A percentile compares a stretch with the other conserved stretches of the same genome.
phyloP scores from a whole-genome alignment of 2,113 vertebrate genomes.

The Poecile atricapillus region DNA sequence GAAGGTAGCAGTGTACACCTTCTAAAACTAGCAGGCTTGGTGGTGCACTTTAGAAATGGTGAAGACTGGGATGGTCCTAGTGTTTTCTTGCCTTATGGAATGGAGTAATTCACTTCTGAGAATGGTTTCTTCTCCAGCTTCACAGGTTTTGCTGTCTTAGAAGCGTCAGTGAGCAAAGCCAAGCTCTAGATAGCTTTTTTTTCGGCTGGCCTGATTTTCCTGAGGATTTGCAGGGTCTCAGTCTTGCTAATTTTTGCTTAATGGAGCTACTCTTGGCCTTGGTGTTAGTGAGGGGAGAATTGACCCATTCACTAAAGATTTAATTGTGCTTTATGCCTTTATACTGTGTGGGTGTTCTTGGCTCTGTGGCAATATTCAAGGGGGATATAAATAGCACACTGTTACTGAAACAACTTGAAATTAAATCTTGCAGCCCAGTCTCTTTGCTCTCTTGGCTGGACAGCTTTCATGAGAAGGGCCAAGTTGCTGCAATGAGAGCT shows the following conservation, averaged over 20 bases:
- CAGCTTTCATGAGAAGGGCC: background rate
- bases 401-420: slow-evolving; percentile 29
- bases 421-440: background rate
- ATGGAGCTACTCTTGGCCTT: background rate
- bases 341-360: slow-evolving; percentile 6
- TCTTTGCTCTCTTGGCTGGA: background rate
- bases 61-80: background rate
- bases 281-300: background rate
- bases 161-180: background rate
- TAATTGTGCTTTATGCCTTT: background rate
- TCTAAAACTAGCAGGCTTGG: background rate
- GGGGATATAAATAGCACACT: slow-evolving; percentile 9
- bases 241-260: slow-evolving; percentile 6
- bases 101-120: background rate
- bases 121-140: background rate
- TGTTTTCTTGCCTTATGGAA: background rate
- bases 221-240: background rate
- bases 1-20: background rate
- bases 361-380: background rate
- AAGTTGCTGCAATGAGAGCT: background rate
- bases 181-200: background rate
- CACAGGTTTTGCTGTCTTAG: background rate
- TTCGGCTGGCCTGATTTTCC: background rate
- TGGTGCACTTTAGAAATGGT: background rate
- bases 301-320: background rate